Base-by-base conservation (phyloP, 2,888 invertebrate genomes). In the Thyatira batis region DNA sequence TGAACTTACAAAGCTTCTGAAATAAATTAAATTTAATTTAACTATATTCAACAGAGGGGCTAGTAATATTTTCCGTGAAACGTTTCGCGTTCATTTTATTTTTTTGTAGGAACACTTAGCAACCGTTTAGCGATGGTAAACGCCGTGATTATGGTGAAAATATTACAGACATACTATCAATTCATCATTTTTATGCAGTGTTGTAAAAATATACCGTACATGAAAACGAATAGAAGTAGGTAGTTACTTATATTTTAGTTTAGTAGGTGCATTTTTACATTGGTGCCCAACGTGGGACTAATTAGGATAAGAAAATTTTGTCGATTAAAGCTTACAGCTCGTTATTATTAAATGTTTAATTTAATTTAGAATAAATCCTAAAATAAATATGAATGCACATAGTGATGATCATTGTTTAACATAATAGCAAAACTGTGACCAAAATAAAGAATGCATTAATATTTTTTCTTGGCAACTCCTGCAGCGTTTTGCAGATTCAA, bases 401-500 rank as follows among this genome's bases (percentile, higher is more conserved):
- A n/a, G n/a, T n/a, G n/a, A n/a, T n/a, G n/a, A n/a, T n/a, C n/a
- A n/a, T n/a, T n/a, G n/a, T n/a, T n/a, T n/a, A n/a, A n/a, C n/a
- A n/a, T n/a, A n/a, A n/a, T n/a, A n/a, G n/a, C n/a, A n/a, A n/a
- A 49, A 49, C 53, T 58, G 67, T 54, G 56, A 61, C 57, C 51
- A 53, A 57, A 52, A 8, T 20, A 52, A 52, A 53, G 43, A 54
- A 45, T 44, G 54, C 1, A 5, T 25, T 9, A 50, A 65, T 69
- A 68, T 57, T 71, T 67, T 72, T 73, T 67, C 69, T 73, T 73
- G 69, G 71, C 71, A 73, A 72, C 67, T 75, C 63, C 64, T 78
- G 77, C 78, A 81, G 69, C 69, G 68, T 78, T 82, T 80, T 80
- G 80, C 76, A 78, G 76, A 78, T 82, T 80, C 69, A 69, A 75